These are phyloP conservation scores for Drosophila willistoni DNA, from an alignment of 1,140 invertebrate genomes.

Conservation along the genomic window DNA sequence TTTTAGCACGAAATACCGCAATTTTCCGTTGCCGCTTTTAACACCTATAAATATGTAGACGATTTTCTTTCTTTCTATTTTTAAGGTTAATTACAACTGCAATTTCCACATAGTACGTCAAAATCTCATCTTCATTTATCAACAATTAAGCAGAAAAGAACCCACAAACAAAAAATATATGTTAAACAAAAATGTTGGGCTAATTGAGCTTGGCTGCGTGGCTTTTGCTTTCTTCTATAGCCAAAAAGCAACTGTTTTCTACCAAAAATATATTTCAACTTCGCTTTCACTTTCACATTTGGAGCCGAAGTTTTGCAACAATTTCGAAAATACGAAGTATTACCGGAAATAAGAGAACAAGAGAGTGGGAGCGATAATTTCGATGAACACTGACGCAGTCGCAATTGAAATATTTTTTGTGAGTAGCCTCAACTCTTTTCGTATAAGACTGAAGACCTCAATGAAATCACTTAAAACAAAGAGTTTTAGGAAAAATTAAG, in stretches of 20 bases:
- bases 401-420: background rate
- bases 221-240: conserved; percentile 5
- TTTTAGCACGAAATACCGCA: conserved; percentile 71
- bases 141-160: conserved; percentile 18
- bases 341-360: background rate
- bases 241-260: conserved; percentile 1
- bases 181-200: background rate
- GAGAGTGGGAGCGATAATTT: conserved; percentile 8
- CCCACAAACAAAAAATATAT: conserved; percentile 13
- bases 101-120: conserved; percentile 25
- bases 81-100: conserved; percentile 52
- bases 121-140: conserved; percentile 16
- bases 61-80: conserved; percentile 27
- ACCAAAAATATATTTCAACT: conserved; percentile 5
- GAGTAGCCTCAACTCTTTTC: conserved; percentile 1
- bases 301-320: background rate
- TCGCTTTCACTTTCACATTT: conserved; percentile 8
- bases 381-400: conserved; percentile 12
- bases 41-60: conserved; percentile 71
- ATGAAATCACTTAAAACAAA: background rate
- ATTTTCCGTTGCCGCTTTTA: conserved; percentile 63
- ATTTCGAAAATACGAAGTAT: background rate
- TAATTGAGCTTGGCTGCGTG: background rate
- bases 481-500: background rate
- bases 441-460: conserved; percentile 5